These are phyloP conservation scores for Papilio polyxenes DNA, from an alignment of 1,140 invertebrate genomes.

Conservation along the genomic window DNA sequence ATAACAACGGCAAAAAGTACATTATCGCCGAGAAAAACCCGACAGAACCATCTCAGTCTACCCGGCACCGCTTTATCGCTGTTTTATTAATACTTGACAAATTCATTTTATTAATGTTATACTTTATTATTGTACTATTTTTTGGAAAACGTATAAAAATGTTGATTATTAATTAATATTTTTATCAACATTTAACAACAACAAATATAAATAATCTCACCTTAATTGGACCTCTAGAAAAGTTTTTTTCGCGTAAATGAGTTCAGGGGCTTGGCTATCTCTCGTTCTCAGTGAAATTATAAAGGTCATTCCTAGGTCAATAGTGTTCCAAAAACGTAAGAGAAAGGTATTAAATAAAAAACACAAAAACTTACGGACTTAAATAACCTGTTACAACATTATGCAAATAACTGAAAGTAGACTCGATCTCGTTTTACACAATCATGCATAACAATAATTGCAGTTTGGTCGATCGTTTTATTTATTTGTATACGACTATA, in stretches of 20 bases:
- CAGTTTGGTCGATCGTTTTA: conserved; percentile 6
- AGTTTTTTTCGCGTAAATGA: background rate
- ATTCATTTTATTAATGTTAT: conserved; percentile 3
- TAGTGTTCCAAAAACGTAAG: background rate
- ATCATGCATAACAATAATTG: conserved; percentile 35
- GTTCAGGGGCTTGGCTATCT: background rate
- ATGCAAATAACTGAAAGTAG: conserved; percentile 10
- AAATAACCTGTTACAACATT: background rate
- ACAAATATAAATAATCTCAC: background rate
- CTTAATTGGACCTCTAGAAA: background rate
- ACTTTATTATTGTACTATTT: background rate
- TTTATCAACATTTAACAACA: background rate
- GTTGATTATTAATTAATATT: background rate
- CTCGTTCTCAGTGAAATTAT: background rate
- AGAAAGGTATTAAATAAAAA: background rate
- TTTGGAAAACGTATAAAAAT: background rate
- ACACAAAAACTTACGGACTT: background rate
- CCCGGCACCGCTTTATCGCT: conserved; percentile 26
- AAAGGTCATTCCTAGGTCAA: conserved; percentile 14
- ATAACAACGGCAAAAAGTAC: conserved; percentile 30
- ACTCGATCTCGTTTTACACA: conserved; percentile 23
- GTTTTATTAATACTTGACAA: conserved; percentile 19
- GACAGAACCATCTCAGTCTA: conserved; percentile 19
- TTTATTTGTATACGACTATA: conserved; percentile 29
- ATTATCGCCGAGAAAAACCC: conserved; percentile 29